These are phyloP conservation scores for Chloromyia formosa DNA, from an alignment of 2,888 invertebrate genomes.

Conservation along the genomic window DNA sequence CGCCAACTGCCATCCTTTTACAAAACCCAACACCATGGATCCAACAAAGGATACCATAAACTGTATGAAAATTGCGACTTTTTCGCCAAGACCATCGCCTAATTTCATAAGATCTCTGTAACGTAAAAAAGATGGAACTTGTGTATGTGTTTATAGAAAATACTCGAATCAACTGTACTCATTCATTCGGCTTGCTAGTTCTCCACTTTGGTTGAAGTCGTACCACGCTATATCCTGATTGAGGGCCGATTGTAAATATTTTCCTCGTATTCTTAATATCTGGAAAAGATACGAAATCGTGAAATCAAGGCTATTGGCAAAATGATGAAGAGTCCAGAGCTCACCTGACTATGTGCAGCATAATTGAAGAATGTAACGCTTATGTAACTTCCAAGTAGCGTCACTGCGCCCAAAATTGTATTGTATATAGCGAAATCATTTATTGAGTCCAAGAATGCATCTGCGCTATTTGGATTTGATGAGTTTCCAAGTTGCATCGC, in stretches of 20 bases:
- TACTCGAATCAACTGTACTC: constrained; percentile 67
- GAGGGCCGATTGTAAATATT: constrained; percentile 72
- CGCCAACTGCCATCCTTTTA: constrained; percentile 83
- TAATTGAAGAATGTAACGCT: constrained; percentile 76
- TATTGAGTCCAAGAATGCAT: constrained; percentile 66
- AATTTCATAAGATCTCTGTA: constrained; percentile 76
- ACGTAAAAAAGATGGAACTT: too few relatives aligned
- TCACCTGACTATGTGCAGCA: constrained; percentile 73
- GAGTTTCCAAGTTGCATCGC: too few relatives aligned
- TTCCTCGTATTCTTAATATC: constrained; percentile 72
- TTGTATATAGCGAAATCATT: constrained; percentile 71
- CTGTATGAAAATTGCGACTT: constrained; percentile 77
- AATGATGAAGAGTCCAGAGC: too few relatives aligned
- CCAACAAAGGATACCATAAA: constrained; percentile 75
- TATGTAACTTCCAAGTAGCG: constrained; percentile 71
- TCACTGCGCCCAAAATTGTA: constrained; percentile 68
- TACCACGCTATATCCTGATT: constrained; percentile 81
- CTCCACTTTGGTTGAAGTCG: constrained; percentile 75
- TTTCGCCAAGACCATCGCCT: constrained; percentile 86
- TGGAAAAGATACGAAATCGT: constrained; percentile 57
- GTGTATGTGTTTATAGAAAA: too few relatives aligned
- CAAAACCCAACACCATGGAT: constrained; percentile 75
- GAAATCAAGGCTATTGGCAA: too few relatives aligned
- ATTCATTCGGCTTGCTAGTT: constrained; percentile 78
- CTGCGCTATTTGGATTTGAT: constrained; percentile 15